phyloP scores from a whole-genome alignment of 1,140 invertebrate species.

The Carcinoscorpius rotundicauda region DNA sequence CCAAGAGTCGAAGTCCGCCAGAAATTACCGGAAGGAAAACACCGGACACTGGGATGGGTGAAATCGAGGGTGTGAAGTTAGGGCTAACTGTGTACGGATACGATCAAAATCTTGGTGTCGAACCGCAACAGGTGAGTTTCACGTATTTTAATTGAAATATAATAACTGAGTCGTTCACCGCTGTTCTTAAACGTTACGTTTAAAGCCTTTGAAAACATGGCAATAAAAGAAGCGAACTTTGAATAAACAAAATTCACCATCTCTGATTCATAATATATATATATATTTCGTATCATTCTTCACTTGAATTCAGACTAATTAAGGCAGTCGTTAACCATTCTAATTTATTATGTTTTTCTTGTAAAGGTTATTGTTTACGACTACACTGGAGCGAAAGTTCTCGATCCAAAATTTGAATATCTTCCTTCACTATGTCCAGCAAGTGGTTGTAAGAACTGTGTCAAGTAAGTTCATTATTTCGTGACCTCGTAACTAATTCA shows the following conservation, averaged over 20 bases:
- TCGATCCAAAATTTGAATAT: constrained; percentile 12
- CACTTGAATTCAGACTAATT: neutral
- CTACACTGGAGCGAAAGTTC: constrained; percentile 12
- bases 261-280: neutral
- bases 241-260: neutral
- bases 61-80: constrained; percentile 16
- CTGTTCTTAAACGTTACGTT: neutral
- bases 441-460: constrained; percentile 16
- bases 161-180: neutral
- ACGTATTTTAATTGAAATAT: no score
- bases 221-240: neutral
- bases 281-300: no score
- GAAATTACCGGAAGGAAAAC: constrained; percentile 15
- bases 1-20: constrained; percentile 23
- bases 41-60: constrained; percentile 7
- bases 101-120: constrained; percentile 7
- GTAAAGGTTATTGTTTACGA: constrained; percentile 15
- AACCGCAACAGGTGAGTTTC: constrained; percentile 13
- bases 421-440: constrained; percentile 14
- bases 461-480: constrained; percentile 6
- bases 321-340: neutral
- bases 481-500: no score
- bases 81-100: constrained; percentile 12
- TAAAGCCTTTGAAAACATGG: neutral
- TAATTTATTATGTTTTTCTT: neutral